These are phyloP conservation scores for Lochmaea crataegi DNA, from an alignment of 2,888 invertebrate species.

Conservation along the genomic window DNA sequence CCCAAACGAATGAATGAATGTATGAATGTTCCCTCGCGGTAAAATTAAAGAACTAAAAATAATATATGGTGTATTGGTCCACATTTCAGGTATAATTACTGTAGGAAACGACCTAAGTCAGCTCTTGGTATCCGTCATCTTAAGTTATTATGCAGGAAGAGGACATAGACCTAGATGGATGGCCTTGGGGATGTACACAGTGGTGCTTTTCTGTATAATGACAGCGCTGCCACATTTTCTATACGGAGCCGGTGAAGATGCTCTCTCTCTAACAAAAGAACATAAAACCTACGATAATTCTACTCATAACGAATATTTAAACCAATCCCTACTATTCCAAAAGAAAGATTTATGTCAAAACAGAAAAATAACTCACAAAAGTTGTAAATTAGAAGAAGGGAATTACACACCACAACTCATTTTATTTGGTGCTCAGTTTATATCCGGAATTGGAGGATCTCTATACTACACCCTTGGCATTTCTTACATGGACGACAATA, in stretches of 20 bases:
- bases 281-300: constrained; percentile 67
- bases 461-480: constrained; percentile 77
- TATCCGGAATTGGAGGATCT: constrained; percentile 78
- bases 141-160: constrained; percentile 78
- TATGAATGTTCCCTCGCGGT: no score
- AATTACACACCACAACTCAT: constrained; percentile 72
- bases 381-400: constrained; percentile 63
- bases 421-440: constrained; percentile 75
- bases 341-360: constrained; percentile 70
- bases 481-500: constrained; percentile 81
- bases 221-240: constrained; percentile 76
- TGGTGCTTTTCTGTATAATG: constrained; percentile 74
- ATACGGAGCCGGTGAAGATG: constrained; percentile 77
- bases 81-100: constrained; percentile 72
- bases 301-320: constrained; percentile 53
- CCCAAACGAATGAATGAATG: no score
- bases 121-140: constrained; percentile 73
- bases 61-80: no score
- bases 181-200: constrained; percentile 71
- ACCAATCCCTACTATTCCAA: constrained; percentile 56
- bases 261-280: constrained; percentile 72
- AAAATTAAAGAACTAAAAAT: no score
- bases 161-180: constrained; percentile 81
- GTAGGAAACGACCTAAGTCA: constrained; percentile 82
- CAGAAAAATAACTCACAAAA: constrained; percentile 53